Conservation (phyloP, 2,797 vertebrate species). For the Hydrolagus colliei region DNA sequence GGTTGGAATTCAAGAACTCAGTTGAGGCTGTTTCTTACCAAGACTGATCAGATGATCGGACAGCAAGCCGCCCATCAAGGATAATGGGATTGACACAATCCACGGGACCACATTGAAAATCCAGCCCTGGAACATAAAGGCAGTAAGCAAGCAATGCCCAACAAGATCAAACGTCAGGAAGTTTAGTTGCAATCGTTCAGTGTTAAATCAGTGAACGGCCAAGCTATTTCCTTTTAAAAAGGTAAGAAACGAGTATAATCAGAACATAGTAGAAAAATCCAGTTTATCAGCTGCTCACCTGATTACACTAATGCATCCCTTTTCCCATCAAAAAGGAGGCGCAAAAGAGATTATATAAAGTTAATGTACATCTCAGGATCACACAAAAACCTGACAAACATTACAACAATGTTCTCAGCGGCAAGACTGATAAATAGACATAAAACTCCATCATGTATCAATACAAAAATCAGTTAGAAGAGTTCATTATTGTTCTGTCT, state of each 20-base stretch:
- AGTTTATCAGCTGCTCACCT: slow-evolving; percentile 1
- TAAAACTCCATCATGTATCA: neutral
- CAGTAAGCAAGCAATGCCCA: neutral
- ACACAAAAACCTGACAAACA: neutral
- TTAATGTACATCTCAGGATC: slow-evolving; percentile 5
- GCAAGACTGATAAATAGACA: neutral
- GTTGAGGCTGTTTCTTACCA: slow-evolving; percentile 54
- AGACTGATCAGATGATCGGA: slow-evolving; percentile 82
- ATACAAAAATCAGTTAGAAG: neutral
- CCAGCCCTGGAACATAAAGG: slow-evolving; percentile 71
- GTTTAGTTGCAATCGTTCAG: neutral
- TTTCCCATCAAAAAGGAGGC: slow-evolving; percentile 14
- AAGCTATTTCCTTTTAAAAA: neutral
- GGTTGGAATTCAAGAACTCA: no score
- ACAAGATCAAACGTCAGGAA: neutral
- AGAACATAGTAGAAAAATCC: neutral
- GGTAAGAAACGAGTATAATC: neutral
- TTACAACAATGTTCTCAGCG: neutral
- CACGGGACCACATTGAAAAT: slow-evolving; percentile 93
- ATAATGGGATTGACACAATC: slow-evolving; percentile 83
- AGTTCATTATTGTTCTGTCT: neutral
- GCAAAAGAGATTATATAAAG: slow-evolving; percentile 21
- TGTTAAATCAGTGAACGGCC: neutral
- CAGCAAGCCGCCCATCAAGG: slow-evolving; percentile 80
- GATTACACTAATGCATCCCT: neutral